phyloP scores from a whole-genome alignment of 2,113 vertebrate genomes.

The Campylorhamphus procurvoides region DNA sequence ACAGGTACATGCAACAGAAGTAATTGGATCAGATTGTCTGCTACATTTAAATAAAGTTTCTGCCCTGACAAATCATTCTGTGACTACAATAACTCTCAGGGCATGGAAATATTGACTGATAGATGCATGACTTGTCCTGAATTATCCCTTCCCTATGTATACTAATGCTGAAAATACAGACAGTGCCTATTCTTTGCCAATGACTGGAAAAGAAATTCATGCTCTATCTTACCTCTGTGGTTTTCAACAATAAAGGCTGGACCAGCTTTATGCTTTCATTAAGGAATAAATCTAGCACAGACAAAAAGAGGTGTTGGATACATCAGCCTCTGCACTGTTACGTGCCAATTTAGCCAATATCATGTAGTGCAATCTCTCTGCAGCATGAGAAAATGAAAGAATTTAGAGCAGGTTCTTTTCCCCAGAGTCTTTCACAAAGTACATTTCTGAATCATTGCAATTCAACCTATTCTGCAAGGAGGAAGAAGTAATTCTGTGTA shows the following conservation, averaged over 20 bases:
- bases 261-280: background rate
- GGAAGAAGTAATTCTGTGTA: background rate
- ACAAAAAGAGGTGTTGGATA: background rate
- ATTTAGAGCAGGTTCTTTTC: background rate
- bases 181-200: background rate
- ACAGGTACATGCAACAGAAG: background rate
- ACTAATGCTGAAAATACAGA: background rate
- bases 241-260: background rate
- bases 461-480: background rate
- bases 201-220: constrained; percentile 2
- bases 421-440: background rate
- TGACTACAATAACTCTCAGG: background rate
- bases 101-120: constrained; percentile 25
- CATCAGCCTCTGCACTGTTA: background rate
- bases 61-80: background rate
- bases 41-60: background rate
- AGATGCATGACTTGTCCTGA: background rate
- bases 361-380: background rate
- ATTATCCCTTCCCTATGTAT: background rate
- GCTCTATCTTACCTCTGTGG: background rate
- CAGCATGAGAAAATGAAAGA: background rate
- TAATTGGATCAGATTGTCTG: background rate
- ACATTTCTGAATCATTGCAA: background rate
- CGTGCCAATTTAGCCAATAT: constrained; percentile 8
- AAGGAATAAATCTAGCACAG: background rate